Base-by-base conservation (phyloP, 2,797 vertebrate genomes). In the Catharus ustulatus region DNA sequence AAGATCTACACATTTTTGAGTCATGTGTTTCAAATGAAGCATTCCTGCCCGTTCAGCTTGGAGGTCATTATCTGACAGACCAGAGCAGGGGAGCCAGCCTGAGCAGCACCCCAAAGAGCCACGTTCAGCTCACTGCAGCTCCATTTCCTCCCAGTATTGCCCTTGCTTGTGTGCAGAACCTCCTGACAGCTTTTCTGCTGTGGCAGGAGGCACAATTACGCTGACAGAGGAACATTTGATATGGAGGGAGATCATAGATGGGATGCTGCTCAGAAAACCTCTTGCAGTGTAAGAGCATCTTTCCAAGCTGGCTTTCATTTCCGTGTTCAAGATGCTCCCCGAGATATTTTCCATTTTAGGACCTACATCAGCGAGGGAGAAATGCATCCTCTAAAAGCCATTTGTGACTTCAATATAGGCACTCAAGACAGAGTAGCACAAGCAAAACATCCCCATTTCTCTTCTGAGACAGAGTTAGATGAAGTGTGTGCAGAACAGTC, bases 1-100 rank as follows among this genome's bases (percentile, higher is more conserved):
- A 81, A 86, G 83, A 87, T 45, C 87, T 68, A 94, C 83, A 66
- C 77, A 84, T 93, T 94, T 95, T 38, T 90, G 57, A 94, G 90
- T 55, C 95, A 92, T 69, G 84, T 77, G 93, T 78, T 96, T 59
- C 69, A 72, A 61, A 92, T 79, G 57, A 87, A 75, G 42, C 13
- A 0, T 77, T 63, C 87, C 16, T 42, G 76, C 73, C 82, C 1
- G 0, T 63, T 73, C 5, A 49, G 32, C 42, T 54, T 14, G 69
- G 43, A 89, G 73, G 46, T 84, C 77, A 49, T 36, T 54, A 36
- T 34, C 59, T 36, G 69, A 59, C 29, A 61, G 76, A 4, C 49
- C 75, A n/a, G 68, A 93, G 1, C 5, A 76, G 71, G 77, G 74
- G 89, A 88, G 81, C 51, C 68, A 45, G 10, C 1, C 4, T 0